These are phyloP conservation scores for Thymelicus lineola DNA, from an alignment of 2,888 invertebrate species.

Conservation along the genomic window DNA sequence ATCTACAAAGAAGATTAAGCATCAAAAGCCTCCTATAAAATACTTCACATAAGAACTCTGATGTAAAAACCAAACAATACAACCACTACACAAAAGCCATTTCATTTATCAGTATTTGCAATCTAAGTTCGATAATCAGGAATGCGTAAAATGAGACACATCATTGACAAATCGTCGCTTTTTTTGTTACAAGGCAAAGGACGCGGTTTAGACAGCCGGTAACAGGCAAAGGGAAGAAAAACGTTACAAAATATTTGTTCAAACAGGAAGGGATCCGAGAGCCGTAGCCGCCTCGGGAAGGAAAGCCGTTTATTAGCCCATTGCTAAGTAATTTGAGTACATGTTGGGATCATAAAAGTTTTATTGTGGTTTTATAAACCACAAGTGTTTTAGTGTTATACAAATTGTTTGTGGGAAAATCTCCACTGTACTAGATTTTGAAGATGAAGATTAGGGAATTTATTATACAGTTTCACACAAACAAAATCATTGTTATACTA, in stretches of 20 bases:
- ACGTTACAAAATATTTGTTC: conserved; percentile 62
- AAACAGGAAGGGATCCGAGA: conserved; percentile 61
- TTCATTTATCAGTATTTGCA: conserved; percentile 36
- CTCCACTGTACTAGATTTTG: neutral
- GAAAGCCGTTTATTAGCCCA: conserved; percentile 57
- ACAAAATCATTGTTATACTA: too few relatives aligned
- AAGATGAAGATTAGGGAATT: neutral
- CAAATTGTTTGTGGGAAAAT: conserved; percentile 15
- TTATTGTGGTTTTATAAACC: conserved; percentile 16
- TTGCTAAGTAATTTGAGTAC: conserved; percentile 63
- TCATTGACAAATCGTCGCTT: conserved; percentile 33
- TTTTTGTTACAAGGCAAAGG: conserved; percentile 33
- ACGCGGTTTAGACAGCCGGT: conserved; percentile 21
- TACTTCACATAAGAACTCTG: conserved; percentile 9
- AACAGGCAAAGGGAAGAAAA: conserved; percentile 38
- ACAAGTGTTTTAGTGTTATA: conserved; percentile 10
- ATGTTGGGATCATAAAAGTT: conserved; percentile 23
- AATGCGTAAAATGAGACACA: conserved; percentile 39
- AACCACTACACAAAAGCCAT: conserved; percentile 16
- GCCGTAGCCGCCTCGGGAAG: conserved; percentile 44
- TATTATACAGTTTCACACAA: neutral
- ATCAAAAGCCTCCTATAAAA: conserved; percentile 15
- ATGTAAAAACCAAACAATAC: conserved; percentile 16
- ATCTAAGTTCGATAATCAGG: conserved; percentile 26
- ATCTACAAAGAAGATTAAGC: conserved; percentile 9